phyloP scores from a whole-genome alignment of 2,888 invertebrate species.

The Callyntrura sp. region DNA sequence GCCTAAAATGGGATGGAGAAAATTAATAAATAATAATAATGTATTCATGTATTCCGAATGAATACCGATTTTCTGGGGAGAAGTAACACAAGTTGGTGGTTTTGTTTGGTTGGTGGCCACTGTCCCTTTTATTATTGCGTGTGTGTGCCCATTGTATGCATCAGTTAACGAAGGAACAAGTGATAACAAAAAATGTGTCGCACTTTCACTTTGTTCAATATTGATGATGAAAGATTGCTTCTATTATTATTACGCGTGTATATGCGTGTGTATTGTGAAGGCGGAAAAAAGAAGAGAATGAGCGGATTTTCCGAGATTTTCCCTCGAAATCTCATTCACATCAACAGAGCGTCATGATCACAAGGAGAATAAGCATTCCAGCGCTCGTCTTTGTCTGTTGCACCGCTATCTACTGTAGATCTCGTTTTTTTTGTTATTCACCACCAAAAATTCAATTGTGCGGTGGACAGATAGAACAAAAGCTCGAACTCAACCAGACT shows the following conservation, averaged over 20 bases:
- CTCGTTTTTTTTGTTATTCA: not conserved
- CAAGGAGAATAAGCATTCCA: not conserved
- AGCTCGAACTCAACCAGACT: not conserved
- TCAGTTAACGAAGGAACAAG: slow-evolving; percentile 8
- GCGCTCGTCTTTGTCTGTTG: not conserved
- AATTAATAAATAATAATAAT: not conserved
- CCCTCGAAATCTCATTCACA: slow-evolving; percentile 29
- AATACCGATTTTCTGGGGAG: not conserved
- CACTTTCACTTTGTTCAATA: not conserved
- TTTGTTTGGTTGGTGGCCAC: not conserved
- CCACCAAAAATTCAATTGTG: slow-evolving; percentile 23
- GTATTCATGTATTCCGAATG: slow-evolving; percentile 13
- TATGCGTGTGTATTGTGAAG: not conserved
- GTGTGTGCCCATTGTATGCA: too few species aligned
- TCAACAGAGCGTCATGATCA: slow-evolving; percentile 21
- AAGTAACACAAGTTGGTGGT: not conserved
- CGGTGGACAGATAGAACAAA: slow-evolving; percentile 21
- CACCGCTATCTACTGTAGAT: not conserved
- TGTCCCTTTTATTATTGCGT: not conserved
- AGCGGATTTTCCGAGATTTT: slow-evolving; percentile 42
- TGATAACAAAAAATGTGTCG: slow-evolving; percentile 14
- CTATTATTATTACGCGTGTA: too few species aligned
- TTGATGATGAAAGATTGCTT: too few species aligned
- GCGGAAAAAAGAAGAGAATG: slow-evolving; percentile 13
- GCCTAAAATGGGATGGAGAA: not conserved